These are phyloP conservation scores for Caenorhabditis zanzibari DNA, from an alignment of 2,888 invertebrate genomes.

Conservation along the genomic window DNA sequence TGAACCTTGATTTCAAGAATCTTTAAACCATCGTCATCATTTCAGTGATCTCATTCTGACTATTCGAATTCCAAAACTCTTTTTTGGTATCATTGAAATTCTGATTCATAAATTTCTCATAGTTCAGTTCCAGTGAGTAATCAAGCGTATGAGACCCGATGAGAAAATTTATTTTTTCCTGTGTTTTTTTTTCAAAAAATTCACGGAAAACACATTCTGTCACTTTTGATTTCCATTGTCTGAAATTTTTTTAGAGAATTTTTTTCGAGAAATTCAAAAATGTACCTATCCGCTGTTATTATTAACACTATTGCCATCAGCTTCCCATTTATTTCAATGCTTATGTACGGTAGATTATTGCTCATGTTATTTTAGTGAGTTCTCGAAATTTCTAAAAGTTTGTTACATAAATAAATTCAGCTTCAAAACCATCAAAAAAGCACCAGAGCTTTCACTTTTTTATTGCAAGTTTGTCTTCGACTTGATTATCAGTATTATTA, in stretches of 20 bases:
- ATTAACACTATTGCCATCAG: conserved; percentile 6
- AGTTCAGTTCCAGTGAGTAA: not conserved
- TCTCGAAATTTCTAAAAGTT: not conserved
- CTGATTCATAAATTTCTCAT: not conserved
- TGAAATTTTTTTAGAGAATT: no score
- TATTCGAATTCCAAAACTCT: no score
- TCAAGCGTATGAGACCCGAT: not conserved
- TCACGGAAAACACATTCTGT: not conserved
- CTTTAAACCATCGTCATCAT: no score
- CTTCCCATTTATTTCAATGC: conserved; percentile 8
- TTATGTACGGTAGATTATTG: not conserved
- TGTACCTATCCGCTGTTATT: conserved; percentile 12
- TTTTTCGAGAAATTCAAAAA: no score
- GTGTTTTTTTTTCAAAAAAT: not conserved
- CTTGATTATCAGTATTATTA: not conserved
- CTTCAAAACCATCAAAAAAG: conserved; percentile 5
- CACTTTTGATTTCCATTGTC: not conserved
- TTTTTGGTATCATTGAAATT: no score
- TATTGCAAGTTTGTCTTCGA: conserved; percentile 8
- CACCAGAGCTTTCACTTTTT: not conserved
- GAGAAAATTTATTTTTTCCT: not conserved
- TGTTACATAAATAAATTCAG: not conserved
- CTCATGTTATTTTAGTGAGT: not conserved
- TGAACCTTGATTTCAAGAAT: no score
- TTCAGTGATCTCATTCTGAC: no score